phyloP scores from a whole-genome alignment of 2,797 vertebrate species.

The Enteromius argenteus region DNA sequence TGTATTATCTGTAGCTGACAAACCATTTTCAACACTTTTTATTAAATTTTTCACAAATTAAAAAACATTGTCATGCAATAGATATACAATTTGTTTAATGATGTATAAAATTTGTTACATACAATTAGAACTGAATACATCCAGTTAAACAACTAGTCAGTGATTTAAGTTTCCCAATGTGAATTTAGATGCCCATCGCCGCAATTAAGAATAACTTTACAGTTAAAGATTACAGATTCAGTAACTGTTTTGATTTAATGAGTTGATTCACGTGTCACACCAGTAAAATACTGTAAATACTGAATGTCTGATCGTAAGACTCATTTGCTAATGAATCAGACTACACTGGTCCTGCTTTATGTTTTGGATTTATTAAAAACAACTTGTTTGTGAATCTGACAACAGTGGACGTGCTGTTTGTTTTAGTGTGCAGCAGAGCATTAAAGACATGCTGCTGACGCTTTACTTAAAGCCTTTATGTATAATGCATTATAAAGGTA shows the following conservation, averaged over 20 bases:
- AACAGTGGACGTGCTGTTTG: background rate
- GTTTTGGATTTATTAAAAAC: background rate
- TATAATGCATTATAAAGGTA: background rate
- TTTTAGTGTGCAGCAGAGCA: background rate
- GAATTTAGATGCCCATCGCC: background rate
- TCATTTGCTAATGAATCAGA: background rate
- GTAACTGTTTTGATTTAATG: background rate
- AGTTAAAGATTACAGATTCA: too few relatives aligned
- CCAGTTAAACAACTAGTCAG: background rate
- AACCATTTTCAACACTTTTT: background rate
- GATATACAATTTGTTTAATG: background rate
- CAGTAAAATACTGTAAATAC: background rate
- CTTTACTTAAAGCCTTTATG: background rate
- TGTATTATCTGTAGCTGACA: background rate
- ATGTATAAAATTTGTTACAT: background rate
- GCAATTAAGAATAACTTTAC: background rate
- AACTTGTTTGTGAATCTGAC: background rate
- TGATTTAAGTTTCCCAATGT: background rate
- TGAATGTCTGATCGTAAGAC: background rate
- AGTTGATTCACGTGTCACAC: background rate
- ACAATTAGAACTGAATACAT: background rate
- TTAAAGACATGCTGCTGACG: too few relatives aligned
- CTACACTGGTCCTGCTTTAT: background rate
- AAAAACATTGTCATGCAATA: too few relatives aligned
- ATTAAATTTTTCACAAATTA: background rate